A percentile compares a stretch with the other conserved stretches of the same genome.
Evolutionary conservation across 1,140 invertebrate genomes (phyloP).

Genomic region (Hypothenemus hampei): DNA sequence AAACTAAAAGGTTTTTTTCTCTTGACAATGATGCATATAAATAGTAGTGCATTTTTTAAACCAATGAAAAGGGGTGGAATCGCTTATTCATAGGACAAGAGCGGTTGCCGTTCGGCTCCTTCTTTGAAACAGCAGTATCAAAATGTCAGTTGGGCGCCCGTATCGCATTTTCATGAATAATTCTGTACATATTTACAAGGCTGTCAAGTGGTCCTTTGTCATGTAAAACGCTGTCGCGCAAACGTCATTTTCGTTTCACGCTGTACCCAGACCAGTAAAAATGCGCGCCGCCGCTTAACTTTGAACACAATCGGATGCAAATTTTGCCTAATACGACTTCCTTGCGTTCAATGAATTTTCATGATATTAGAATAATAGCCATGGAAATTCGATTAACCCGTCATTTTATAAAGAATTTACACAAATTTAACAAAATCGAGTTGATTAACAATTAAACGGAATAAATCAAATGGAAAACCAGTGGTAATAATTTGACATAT

Average conservation of each 20-base stretch:
- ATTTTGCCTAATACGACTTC: conserved; percentile 34
- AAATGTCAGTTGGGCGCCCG: conserved; percentile 44
- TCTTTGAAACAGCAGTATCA: conserved; percentile 44
- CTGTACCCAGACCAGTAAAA: conserved; percentile 40
- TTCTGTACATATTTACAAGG: conserved; percentile 47
- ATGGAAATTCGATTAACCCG: conserved; percentile 20
- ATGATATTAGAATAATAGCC: conserved; percentile 25
- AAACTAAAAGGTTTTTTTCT: conserved; percentile 21
- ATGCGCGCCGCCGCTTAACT: conserved; percentile 33
- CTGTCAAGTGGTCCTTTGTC: conserved; percentile 47
- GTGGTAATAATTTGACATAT: no score
- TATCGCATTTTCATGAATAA: conserved; percentile 48
- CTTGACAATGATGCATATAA: no score
- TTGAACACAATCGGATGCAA: conserved; percentile 43
- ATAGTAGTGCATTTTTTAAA: no score
- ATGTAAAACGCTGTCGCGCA: conserved; percentile 47
- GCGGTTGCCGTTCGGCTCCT: conserved; percentile 1
- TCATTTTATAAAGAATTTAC: no score
- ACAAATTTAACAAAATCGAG: no score
- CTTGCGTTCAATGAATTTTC: conserved; percentile 28
- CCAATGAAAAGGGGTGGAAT: no score
- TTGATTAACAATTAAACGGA: no score
- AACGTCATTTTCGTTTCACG: conserved; percentile 46
- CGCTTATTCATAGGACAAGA: conserved; percentile 23
- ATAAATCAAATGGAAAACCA: no score